phyloP scores from a whole-genome alignment of 2,797 vertebrate species.

The Helostoma temminkii region DNA sequence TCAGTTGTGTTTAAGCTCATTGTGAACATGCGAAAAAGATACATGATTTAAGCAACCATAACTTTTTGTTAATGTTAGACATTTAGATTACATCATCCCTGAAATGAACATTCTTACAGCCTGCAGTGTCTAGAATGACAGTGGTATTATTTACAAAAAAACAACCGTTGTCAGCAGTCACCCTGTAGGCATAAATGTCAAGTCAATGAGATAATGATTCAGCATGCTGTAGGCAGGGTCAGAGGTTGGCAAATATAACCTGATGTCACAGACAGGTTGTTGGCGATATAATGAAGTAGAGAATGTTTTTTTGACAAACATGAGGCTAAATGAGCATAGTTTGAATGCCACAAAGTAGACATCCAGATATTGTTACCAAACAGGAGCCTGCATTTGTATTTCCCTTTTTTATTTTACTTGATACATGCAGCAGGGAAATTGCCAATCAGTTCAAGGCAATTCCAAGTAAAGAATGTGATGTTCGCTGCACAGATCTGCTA shows the following conservation, averaged over 20 bases:
- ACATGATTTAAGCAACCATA: neutral
- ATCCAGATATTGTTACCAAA: neutral
- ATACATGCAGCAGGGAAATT: no score
- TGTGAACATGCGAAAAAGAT: neutral
- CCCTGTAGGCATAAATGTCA: constrained; percentile 16
- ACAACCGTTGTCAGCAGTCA: neutral
- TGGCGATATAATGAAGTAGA: neutral
- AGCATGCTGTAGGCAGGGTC: neutral
- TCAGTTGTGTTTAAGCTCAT: neutral
- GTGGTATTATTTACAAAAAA: neutral
- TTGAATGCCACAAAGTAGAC: neutral
- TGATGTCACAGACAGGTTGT: neutral
- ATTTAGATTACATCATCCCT: neutral
- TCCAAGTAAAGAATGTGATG: neutral
- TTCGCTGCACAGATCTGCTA: neutral
- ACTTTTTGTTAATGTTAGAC: neutral
- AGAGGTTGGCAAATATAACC: constrained; percentile 2
- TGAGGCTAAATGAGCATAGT: neutral
- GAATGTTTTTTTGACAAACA: neutral
- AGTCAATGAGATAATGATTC: constrained; percentile 6
- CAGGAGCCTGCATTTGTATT: constrained; percentile 1
- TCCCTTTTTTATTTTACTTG: neutral
- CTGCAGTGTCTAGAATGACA: constrained; percentile 12
- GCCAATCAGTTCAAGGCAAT: no score
- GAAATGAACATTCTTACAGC: neutral